Evolutionary conservation across 2,113 vertebrate species (phyloP).

Genomic region (Ptilonorhynchus violaceus): DNA sequence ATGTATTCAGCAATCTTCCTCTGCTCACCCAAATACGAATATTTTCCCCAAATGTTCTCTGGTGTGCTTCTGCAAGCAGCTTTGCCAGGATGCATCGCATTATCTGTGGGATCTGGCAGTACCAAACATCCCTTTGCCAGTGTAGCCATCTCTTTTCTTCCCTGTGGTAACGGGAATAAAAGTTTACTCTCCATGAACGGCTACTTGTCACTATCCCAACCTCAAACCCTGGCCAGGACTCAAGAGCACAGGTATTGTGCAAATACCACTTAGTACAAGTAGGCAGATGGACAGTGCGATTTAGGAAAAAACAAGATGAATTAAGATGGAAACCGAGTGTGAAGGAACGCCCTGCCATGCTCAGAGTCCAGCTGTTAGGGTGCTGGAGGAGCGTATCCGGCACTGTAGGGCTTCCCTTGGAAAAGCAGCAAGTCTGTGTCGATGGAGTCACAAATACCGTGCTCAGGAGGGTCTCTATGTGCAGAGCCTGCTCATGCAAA

Average conservation of each 20-base stretch:
- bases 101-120: background rate
- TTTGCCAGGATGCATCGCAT: background rate
- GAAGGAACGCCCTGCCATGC: background rate
- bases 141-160: background rate
- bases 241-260: background rate
- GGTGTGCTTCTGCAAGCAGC: background rate
- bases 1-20: background rate
- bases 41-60: background rate
- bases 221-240: background rate
- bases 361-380: accelerated
- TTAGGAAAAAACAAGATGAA: background rate
- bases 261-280: background rate
- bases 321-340: background rate
- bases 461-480: background rate
- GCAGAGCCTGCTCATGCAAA: background rate
- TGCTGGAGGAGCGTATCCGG: background rate
- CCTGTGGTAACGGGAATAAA: background rate
- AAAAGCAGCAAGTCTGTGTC: background rate
- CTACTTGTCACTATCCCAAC: background rate
- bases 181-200: background rate
- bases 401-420: accelerated
- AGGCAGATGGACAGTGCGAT: background rate
- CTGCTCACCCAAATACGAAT: background rate
- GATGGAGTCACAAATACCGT: background rate
- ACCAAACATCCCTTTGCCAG: background rate